Evolutionary conservation across 2,797 vertebrate genomes (phyloP).

Genomic region (Pantherophis alleghaniensis): DNA sequence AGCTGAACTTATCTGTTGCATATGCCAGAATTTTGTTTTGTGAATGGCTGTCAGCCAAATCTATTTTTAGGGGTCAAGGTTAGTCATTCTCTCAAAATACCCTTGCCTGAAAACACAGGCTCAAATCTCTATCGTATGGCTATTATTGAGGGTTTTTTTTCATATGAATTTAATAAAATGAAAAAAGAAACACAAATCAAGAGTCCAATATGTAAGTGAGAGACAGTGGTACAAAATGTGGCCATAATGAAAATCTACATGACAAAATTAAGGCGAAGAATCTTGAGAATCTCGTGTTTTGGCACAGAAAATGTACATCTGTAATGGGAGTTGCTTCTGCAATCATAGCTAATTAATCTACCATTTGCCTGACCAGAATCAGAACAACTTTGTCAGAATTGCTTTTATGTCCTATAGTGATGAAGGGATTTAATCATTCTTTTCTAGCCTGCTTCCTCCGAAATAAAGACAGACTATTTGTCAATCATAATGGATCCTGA

Average conservation of each 20-base stretch:
- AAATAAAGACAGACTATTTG: conserved; percentile 83
- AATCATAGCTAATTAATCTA: neutral
- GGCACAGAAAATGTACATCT: rapidly evolving
- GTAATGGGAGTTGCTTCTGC: neutral
- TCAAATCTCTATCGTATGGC: conserved; percentile 33
- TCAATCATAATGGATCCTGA: conserved; percentile 90
- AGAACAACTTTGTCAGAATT: neutral
- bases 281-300: neutral
- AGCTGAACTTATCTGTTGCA: conserved; percentile 41
- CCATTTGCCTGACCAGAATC: neutral
- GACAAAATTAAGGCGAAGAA: conserved; percentile 4
- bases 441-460: conserved; percentile 74
- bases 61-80: conserved; percentile 59
- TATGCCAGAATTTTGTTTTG: conserved; percentile 34
- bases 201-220: neutral
- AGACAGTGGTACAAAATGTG: conserved; percentile 1
- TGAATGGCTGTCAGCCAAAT: conserved; percentile 46
- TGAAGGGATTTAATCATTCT: conserved; percentile 10
- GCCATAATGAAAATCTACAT: neutral
- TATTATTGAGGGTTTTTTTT: conserved; percentile 33
- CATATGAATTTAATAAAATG: conserved; percentile 42
- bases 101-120: conserved; percentile 45
- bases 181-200: neutral
- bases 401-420: neutral
- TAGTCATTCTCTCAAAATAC: conserved; percentile 55